Conservation (phyloP, 2,113 vertebrate genomes). For the Menidia beryllina region DNA sequence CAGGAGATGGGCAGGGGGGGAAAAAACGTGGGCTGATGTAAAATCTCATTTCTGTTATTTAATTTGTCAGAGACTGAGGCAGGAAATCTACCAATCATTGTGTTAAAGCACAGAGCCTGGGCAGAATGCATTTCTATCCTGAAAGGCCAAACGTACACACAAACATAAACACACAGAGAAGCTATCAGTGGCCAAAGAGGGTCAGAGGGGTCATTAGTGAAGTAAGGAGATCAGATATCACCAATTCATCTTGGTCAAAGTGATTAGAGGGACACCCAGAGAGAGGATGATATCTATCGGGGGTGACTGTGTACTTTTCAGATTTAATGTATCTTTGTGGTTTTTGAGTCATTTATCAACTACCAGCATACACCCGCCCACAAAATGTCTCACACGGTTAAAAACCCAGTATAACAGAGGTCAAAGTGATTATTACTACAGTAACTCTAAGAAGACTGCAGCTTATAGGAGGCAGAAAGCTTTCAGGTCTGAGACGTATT, state of each 20-base stretch:
- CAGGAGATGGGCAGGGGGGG: constrained; percentile 57
- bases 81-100: constrained; percentile 77
- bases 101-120: constrained; percentile 58
- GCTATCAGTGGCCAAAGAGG: constrained; percentile 46
- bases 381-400: constrained; percentile 40
- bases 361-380: constrained; percentile 40
- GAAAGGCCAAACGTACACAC: constrained; percentile 32
- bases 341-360: constrained; percentile 74
- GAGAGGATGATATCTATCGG: constrained; percentile 28
- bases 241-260: constrained; percentile 78
- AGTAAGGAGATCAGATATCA: constrained; percentile 79
- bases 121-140: constrained; percentile 59
- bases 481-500: background rate
- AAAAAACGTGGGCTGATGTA: constrained; percentile 68
- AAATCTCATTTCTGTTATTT: constrained; percentile 81
- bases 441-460: constrained; percentile 41
- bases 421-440: constrained; percentile 61
- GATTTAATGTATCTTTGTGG: constrained; percentile 76
- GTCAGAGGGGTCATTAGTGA: constrained; percentile 71
- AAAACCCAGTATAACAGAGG: constrained; percentile 47
- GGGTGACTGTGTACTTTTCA: constrained; percentile 59
- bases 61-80: constrained; percentile 72
- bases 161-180: constrained; percentile 43
- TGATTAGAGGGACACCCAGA: constrained; percentile 59
- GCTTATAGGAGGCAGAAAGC: constrained; percentile 5